These are phyloP conservation scores for Scaptomyza cyrtandrae DNA, from an alignment of 2,888 invertebrate species.

Conservation along the genomic window DNA sequence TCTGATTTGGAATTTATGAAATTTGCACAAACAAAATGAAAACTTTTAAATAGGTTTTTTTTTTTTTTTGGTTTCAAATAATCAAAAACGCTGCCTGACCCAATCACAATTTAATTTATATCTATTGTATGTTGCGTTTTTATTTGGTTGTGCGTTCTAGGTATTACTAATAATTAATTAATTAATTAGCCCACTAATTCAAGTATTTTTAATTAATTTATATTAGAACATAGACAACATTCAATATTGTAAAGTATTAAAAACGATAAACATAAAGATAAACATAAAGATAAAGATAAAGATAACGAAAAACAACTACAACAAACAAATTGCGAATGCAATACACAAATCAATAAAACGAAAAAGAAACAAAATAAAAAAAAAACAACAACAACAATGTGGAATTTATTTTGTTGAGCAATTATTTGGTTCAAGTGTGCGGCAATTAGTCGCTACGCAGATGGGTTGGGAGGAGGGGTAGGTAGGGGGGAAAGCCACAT, in stretches of 20 bases:
- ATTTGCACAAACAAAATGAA: slow-evolving; percentile 36
- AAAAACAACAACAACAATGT: slow-evolving; percentile 45
- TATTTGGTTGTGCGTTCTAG: slow-evolving; percentile 65
- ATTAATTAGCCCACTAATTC: slow-evolving; percentile 49
- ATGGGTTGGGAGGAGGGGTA: neutral
- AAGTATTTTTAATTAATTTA: slow-evolving; percentile 72
- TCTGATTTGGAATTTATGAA: slow-evolving; percentile 43
- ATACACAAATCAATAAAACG: slow-evolving; percentile 67
- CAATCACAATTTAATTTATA: slow-evolving; percentile 34
- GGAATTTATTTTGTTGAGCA: slow-evolving; percentile 67
- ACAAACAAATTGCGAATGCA: slow-evolving; percentile 58
- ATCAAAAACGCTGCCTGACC: slow-evolving; percentile 4
- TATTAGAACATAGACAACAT: slow-evolving; percentile 68
- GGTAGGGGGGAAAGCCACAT: slow-evolving; percentile 2
- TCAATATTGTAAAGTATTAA: slow-evolving; percentile 77
- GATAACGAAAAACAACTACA: slow-evolving; percentile 21
- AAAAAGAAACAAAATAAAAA: slow-evolving; percentile 39
- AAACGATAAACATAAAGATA: slow-evolving; percentile 34
- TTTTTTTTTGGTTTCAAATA: neutral
- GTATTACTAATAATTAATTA: slow-evolving; percentile 66
- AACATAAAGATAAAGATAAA: slow-evolving; percentile 3
- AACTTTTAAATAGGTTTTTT: neutral
- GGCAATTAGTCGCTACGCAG: slow-evolving; percentile 56
- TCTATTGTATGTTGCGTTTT: slow-evolving; percentile 37
- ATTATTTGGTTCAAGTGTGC: slow-evolving; percentile 70